These are phyloP conservation scores for Lutraria lutraria DNA, from an alignment of 2,888 invertebrate genomes.

Conservation along the genomic window DNA sequence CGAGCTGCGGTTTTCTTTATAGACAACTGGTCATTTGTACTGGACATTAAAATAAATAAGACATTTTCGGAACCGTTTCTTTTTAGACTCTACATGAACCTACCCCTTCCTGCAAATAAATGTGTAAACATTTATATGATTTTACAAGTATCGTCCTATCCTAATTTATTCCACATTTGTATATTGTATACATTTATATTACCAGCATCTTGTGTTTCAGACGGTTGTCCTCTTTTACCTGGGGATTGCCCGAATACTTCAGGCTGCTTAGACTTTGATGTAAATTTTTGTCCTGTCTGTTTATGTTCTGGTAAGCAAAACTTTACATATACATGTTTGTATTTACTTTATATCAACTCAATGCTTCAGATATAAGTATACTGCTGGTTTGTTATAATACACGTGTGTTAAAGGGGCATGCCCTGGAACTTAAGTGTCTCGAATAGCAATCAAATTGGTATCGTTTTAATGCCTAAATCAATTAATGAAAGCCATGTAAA, in stretches of 20 bases:
- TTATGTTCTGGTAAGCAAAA: conserved; percentile 11
- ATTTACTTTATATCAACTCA: neutral
- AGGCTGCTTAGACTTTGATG: conserved; percentile 25
- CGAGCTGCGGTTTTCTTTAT: too few species aligned
- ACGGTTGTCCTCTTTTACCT: conserved; percentile 21
- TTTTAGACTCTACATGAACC: too few species aligned
- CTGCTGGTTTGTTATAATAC: too few species aligned
- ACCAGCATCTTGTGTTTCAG: neutral
- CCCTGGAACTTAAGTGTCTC: too few species aligned
- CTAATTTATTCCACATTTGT: neutral
- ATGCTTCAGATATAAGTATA: neutral
- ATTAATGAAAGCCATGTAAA: too few species aligned
- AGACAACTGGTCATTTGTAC: too few species aligned
- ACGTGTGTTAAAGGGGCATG: too few species aligned
- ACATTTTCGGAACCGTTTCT: too few species aligned
- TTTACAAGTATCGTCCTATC: neutral
- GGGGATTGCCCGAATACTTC: conserved; percentile 12
- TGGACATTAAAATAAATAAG: too few species aligned
- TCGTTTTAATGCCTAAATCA: too few species aligned
- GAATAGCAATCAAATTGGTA: too few species aligned
- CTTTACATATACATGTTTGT: neutral
- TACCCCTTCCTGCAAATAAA: too few species aligned
- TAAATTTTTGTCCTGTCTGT: conserved; percentile 31
- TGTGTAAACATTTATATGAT: neutral
- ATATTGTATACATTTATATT: neutral